Percentiles rank a stretch among this genome's conserved stretches.
These are phyloP conservation scores for Rhinophrynus dorsalis DNA, from an alignment of 2,797 vertebrate species.

Conservation along the genomic window DNA sequence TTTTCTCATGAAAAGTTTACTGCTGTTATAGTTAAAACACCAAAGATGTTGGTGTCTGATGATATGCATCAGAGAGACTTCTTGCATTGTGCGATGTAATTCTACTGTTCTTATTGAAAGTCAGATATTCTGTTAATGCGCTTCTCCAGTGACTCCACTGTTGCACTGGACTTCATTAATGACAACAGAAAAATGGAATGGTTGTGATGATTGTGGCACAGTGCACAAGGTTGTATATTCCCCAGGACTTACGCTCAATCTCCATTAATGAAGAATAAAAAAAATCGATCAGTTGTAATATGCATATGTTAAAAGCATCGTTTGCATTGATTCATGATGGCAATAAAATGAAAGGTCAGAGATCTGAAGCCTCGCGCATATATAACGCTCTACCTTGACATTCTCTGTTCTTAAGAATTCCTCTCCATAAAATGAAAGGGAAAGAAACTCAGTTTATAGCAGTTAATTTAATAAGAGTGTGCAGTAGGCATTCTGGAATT, in stretches of 20 bases:
- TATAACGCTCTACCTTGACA: slow-evolving; percentile 37
- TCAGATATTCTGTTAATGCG: too few species aligned
- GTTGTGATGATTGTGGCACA: slow-evolving; percentile 8
- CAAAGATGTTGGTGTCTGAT: too few species aligned
- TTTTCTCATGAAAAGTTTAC: too few species aligned
- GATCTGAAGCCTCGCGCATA: slow-evolving; percentile 33
- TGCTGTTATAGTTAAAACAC: too few species aligned
- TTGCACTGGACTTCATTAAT: too few species aligned
- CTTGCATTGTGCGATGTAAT: too few species aligned
- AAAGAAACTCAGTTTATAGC: slow-evolving; percentile 21
- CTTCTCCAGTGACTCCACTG: too few species aligned
- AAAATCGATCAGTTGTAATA: slow-evolving; percentile 37
- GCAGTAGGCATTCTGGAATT: slow-evolving; percentile 2
- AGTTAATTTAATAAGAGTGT: slow-evolving; percentile 31
- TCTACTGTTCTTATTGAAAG: too few species aligned
- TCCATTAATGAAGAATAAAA: slow-evolving; percentile 47
- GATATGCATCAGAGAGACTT: too few species aligned
- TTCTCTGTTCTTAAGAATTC: slow-evolving; percentile 29
- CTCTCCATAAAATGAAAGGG: not conserved
- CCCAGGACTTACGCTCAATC: slow-evolving; percentile 21
- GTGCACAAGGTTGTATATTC: slow-evolving; percentile 23
- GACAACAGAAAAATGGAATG: not conserved
- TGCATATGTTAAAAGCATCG: slow-evolving; percentile 46
- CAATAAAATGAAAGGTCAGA: slow-evolving; percentile 40
- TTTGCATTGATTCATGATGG: slow-evolving; percentile 43